Percentiles rank a stretch among this genome's conserved stretches.
phyloP scores from a whole-genome alignment of 2,888 invertebrate species.

The Ernsta delagoae region DNA sequence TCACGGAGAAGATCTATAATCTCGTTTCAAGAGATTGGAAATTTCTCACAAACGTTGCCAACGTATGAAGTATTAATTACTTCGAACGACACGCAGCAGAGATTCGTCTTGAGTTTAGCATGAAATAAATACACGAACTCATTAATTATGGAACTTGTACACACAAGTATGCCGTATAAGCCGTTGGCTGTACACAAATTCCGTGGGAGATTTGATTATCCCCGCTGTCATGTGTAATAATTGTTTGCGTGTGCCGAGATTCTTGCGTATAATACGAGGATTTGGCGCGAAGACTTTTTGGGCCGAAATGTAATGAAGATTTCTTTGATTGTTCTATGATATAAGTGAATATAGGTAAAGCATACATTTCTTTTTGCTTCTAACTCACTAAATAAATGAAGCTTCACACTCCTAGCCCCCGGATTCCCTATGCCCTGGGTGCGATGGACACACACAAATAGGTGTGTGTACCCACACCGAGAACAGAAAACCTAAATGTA shows the following conservation, averaged over 20 bases:
- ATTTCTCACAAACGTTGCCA: too few relatives aligned
- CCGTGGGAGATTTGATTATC: conserved; percentile 27
- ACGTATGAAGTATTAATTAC: background rate
- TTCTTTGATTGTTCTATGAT: conserved; percentile 14
- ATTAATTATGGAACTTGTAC: background rate
- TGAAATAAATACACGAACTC: background rate
- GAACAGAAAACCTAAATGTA: too few relatives aligned
- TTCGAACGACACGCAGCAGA: background rate
- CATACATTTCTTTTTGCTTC: too few relatives aligned
- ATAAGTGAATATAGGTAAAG: too few relatives aligned
- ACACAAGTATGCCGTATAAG: background rate
- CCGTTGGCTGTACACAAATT: conserved; percentile 5
- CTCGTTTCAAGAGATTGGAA: too few relatives aligned
- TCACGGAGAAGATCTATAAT: too few relatives aligned
- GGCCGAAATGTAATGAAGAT: conserved; percentile 4
- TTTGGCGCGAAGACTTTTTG: conserved; percentile 15
- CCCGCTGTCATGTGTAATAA: conserved; percentile 31
- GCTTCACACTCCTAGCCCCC: too few relatives aligned
- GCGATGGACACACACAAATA: too few relatives aligned
- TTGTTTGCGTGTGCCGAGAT: conserved; percentile 28
- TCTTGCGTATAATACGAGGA: conserved; percentile 18
- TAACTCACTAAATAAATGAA: too few relatives aligned
- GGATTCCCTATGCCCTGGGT: too few relatives aligned
- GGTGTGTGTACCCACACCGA: too few relatives aligned
- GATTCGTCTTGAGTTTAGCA: background rate